phyloP scores from a whole-genome alignment of 2,113 vertebrate species.

The Sialia sialis region DNA sequence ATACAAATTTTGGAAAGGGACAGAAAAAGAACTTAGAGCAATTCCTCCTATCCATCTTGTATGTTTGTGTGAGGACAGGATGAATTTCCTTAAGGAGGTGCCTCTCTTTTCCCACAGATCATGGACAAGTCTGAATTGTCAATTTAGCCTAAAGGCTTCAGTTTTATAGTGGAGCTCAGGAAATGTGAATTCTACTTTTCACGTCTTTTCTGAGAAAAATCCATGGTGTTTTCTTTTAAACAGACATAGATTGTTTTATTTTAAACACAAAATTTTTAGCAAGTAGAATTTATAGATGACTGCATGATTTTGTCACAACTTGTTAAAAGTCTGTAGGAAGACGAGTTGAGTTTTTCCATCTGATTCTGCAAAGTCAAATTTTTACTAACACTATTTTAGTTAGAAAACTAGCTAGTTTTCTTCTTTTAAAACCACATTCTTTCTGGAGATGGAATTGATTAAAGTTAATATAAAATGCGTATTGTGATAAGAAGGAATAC shows the following conservation, averaged over 20 bases:
- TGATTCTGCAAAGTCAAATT: not conserved
- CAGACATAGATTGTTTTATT: not conserved
- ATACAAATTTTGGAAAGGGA: not conserved
- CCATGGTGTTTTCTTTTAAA: not conserved
- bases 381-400: not conserved
- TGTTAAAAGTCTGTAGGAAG: not conserved
- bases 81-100: not conserved
- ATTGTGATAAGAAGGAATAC: not conserved
- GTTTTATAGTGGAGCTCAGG: not conserved
- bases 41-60: not conserved
- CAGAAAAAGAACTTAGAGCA: not conserved
- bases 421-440: not conserved
- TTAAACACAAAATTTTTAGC: not conserved
- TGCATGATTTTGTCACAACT: not conserved
- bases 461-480: not conserved
- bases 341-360: not conserved
- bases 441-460: not conserved
- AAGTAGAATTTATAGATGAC: not conserved
- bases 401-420: not conserved
- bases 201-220: not conserved
- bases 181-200: not conserved
- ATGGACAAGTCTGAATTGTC: not conserved
- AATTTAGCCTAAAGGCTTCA: not conserved
- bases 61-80: not conserved
- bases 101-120: not conserved